A percentile compares a stretch with the other conserved stretches of the same genome.
Conservation (phyloP, 2,113 vertebrate genomes). For the Xiphophorus maculatus region DNA sequence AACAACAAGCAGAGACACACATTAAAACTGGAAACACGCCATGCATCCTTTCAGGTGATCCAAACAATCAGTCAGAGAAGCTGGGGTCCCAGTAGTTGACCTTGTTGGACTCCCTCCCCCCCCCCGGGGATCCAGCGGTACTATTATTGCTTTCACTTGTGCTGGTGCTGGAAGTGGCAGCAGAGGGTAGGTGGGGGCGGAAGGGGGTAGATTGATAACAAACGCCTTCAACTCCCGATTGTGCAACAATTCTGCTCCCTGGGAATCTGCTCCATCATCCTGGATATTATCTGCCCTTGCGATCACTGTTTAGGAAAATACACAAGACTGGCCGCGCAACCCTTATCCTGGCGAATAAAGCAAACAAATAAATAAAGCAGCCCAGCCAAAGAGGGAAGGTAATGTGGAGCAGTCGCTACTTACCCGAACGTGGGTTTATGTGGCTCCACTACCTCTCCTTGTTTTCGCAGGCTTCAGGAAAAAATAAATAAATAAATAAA, state of each 20-base stretch:
- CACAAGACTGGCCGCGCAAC: not conserved
- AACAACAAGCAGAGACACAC: not conserved
- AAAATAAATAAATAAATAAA: slow-evolving; percentile 1
- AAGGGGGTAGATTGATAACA: too few species aligned
- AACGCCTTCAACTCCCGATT: not conserved
- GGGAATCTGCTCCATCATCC: slow-evolving; percentile 69
- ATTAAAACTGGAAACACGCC: too few species aligned
- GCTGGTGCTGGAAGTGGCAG: not conserved
- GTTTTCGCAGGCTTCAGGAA: slow-evolving; percentile 30
- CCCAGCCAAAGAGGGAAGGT: not conserved
- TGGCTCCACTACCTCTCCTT: slow-evolving; percentile 41
- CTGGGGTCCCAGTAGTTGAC: too few species aligned
- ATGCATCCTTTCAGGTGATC: not conserved
- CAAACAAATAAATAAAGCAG: not conserved
- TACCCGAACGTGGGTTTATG: slow-evolving; percentile 55
- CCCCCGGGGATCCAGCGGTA: not conserved
- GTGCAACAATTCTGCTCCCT: slow-evolving; percentile 65
- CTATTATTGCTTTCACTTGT: not conserved
- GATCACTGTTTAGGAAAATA: not conserved
- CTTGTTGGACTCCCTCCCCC: not conserved
- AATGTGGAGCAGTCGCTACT: slow-evolving; percentile 50
- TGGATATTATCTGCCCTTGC: slow-evolving; percentile 59
- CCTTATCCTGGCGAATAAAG: slow-evolving; percentile 10
- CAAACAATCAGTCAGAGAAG: not conserved
- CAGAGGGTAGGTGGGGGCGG: too few species aligned